Base-by-base conservation (phyloP, 2,797 vertebrate species). In the Hydrolagus colliei region DNA sequence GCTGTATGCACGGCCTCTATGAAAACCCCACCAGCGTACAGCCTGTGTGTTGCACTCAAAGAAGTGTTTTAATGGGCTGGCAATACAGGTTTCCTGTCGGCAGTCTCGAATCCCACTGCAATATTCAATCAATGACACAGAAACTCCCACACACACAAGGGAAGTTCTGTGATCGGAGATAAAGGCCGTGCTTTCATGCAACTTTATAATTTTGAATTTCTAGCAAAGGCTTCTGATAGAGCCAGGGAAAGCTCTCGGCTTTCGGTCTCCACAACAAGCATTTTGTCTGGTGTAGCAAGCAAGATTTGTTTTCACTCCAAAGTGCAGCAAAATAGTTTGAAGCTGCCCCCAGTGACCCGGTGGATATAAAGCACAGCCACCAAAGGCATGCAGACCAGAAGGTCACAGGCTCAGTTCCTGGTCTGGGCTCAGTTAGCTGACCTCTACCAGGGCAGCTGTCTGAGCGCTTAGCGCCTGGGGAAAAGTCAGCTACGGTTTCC, bases 131-230 rank as follows among this genome's bases (percentile, higher is more conserved):
- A 85, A 90, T 91, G 94, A 95, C 94, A 94, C 84, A 90, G 91
- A 91, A 91, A 92, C 94, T 96, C 94, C 91, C 91, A 86, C 91
- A 93, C 93, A 93, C 86, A 52, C 76, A 90, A 91, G 92, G 96
- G 96, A 97, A 97, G 95, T 96, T 95, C 96, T 97, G 97, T 92
- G 94, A 95, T 95, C 89, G 93, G 88, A 96, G 96, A 98, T 98
- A 97, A 93, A 84, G 79, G 71, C n/a, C 68, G 32, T 68, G 79
- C 65, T 84, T 84, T 84, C 79, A 27, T 67, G 65, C 65, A 84
- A 84, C 79, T 84, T 84, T 84, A 84, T 84, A 68, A 84, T 84
- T 84, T 67, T 52, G 65, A 84, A 71, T 84, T 84, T 41, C 71
- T 63, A 84, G 65, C 63, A 71, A 84, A n/a, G 27, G 9, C 16